Percentiles rank a stretch among this genome's conserved stretches.
These are phyloP conservation scores for Muraenolepis orangiensis DNA, from an alignment of 2,797 vertebrate genomes.

Conservation along the genomic window DNA sequence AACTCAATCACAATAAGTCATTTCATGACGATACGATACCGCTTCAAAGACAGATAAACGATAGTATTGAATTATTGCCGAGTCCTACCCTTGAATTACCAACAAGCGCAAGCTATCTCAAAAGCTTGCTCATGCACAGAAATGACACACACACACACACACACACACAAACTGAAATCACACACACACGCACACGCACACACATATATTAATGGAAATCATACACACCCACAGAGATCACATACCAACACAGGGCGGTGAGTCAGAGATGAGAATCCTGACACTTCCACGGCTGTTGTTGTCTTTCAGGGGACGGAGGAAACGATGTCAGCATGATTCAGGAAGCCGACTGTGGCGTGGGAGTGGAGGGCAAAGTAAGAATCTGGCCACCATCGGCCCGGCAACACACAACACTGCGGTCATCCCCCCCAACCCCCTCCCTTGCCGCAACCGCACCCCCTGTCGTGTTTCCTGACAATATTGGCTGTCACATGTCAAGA, in stretches of 20 bases:
- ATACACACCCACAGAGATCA: constrained; percentile 21
- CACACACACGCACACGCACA: no score
- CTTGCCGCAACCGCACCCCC: constrained; percentile 12
- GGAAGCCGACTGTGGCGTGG: constrained; percentile 96
- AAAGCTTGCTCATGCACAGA: constrained; percentile 18
- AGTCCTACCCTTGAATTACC: no score
- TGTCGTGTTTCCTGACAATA: constrained; percentile 55
- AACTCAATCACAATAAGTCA: no score
- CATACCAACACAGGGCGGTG: constrained; percentile 12
- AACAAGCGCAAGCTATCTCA: no score
- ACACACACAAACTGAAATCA: no score
- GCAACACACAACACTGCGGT: constrained; percentile 14
- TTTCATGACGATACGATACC: no score
- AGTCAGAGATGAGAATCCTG: constrained; percentile 53
- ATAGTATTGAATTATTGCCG: no score
- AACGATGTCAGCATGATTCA: constrained; percentile 99
- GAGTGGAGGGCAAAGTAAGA: constrained; percentile 98
- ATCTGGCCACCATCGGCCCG: constrained; percentile 46
- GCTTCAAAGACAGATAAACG: no score
- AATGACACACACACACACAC: constrained; percentile 16
- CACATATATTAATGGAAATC: no score
- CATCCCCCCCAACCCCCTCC: no score
- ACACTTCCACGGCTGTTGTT: constrained; percentile 63
- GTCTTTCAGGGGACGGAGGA: constrained; percentile 90
- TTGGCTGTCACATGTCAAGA: neutral